phyloP scores from a whole-genome alignment of 1,140 invertebrate genomes.

The Danaus melanippus region DNA sequence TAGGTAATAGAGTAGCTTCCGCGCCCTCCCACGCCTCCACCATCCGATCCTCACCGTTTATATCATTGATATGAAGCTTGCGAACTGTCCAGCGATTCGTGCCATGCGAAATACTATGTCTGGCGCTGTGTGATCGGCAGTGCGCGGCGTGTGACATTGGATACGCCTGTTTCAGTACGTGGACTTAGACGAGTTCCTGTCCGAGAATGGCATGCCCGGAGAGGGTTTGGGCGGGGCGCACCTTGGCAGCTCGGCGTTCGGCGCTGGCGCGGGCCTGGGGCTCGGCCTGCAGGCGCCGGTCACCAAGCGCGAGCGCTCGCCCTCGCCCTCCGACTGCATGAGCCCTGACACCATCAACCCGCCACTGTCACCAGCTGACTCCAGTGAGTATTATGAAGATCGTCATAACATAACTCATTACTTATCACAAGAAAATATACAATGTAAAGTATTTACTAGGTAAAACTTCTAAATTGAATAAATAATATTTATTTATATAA shows the following conservation, averaged over 20 bases:
- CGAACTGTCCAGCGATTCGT: slow-evolving; percentile 15
- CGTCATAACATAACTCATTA: neutral
- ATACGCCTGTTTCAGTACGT: slow-evolving; percentile 82
- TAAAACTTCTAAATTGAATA: neutral
- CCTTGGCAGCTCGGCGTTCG: slow-evolving; percentile 72
- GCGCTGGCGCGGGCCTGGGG: slow-evolving; percentile 70
- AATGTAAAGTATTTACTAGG: no score
- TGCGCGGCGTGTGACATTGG: slow-evolving; percentile 26
- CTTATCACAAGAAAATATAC: no score
- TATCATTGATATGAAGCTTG: slow-evolving; percentile 9
- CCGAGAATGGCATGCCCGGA: slow-evolving; percentile 91
- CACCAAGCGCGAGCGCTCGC: slow-evolving; percentile 85
- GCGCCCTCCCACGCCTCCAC: slow-evolving; percentile 5
- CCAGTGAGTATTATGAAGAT: slow-evolving; percentile 76
- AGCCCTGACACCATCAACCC: slow-evolving; percentile 88
- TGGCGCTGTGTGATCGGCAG: slow-evolving; percentile 10
- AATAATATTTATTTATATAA: no score
- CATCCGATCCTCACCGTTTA: slow-evolving; percentile 6
- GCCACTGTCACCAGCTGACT: slow-evolving; percentile 85
- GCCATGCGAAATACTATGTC: slow-evolving; percentile 16
- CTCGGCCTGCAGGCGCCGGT: slow-evolving; percentile 72
- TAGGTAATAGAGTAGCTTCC: slow-evolving; percentile 53
- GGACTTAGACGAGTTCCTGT: slow-evolving; percentile 96
- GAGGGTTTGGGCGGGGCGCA: slow-evolving; percentile 79
- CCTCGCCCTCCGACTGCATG: slow-evolving; percentile 87